Percentiles rank a stretch among this genome's conserved stretches.
phyloP scores from a whole-genome alignment of 2,888 invertebrate species.

The Gandaritis pyraliata region DNA sequence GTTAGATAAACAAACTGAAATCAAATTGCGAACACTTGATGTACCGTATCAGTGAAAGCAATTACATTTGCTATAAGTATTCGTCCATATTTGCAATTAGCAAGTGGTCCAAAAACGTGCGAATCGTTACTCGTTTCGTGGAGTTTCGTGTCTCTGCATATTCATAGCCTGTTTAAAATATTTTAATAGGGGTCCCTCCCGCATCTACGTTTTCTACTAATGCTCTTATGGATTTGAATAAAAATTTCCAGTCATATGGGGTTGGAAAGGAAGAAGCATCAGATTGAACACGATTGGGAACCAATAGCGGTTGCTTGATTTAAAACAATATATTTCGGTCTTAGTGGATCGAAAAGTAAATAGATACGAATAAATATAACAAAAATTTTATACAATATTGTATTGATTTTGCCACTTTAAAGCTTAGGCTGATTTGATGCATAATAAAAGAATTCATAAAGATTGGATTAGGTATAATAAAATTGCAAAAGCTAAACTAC shows the following conservation, averaged over 20 bases:
- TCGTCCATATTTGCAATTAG: conserved; percentile 83
- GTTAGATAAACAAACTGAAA: conserved; percentile 40
- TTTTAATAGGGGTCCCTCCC: conserved; percentile 79
- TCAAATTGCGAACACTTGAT: conserved; percentile 65
- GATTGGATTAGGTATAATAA: too few species aligned
- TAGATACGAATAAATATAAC: neutral
- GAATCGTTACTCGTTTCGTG: conserved; percentile 79
- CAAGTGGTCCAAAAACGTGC: conserved; percentile 82
- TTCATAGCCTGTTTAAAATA: conserved; percentile 84
- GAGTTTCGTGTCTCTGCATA: conserved; percentile 82
- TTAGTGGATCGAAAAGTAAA: too few species aligned
- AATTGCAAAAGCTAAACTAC: too few species aligned
- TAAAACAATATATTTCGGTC: too few species aligned
- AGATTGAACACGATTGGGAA: conserved; percentile 3
- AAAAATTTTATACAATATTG: too few species aligned
- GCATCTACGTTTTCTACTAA: conserved; percentile 75
- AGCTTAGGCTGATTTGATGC: too few species aligned
- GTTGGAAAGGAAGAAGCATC: neutral
- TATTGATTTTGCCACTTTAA: too few species aligned
- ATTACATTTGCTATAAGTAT: conserved; percentile 82
- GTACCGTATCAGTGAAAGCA: conserved; percentile 76
- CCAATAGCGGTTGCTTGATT: neutral
- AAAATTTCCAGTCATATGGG: conserved; percentile 42
- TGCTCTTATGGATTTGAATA: conserved; percentile 68
- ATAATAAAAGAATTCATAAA: too few species aligned